Conservation (phyloP, 1,140 invertebrate species). For the Batillaria attramentaria region DNA sequence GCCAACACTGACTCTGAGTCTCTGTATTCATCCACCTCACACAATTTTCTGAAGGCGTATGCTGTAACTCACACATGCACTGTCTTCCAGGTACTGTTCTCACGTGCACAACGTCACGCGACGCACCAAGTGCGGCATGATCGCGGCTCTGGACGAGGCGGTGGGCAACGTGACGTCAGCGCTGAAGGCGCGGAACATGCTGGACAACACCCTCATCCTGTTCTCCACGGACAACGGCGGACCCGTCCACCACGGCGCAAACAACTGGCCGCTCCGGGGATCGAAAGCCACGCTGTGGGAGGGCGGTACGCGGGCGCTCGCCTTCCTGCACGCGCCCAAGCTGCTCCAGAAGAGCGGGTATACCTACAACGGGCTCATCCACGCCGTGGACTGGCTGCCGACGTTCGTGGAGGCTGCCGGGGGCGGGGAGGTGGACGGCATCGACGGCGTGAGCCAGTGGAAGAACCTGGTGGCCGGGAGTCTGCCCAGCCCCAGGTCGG, state of each 20-base stretch:
- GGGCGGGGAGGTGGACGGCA: slow-evolving; percentile 23
- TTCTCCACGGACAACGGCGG: slow-evolving; percentile 71
- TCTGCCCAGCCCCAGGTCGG: slow-evolving; percentile 27
- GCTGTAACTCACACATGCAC: background rate
- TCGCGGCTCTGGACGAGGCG: slow-evolving; percentile 87
- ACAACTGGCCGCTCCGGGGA: slow-evolving; percentile 73
- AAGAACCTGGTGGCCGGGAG: slow-evolving; percentile 1
- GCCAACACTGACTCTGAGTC: too few species aligned
- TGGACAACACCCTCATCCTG: slow-evolving; percentile 65
- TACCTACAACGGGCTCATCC: slow-evolving; percentile 17
- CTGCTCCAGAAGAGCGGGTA: slow-evolving; percentile 42
- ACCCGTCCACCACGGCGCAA: slow-evolving; percentile 76
- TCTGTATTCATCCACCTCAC: too few species aligned
- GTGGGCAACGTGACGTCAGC: slow-evolving; percentile 84
- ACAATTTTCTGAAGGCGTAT: too few species aligned
- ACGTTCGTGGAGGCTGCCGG: slow-evolving; percentile 49
- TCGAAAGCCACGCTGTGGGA: slow-evolving; percentile 73
- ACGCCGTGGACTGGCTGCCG: slow-evolving; percentile 54
- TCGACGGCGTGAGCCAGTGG: slow-evolving; percentile 46
- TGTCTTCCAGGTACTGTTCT: slow-evolving; percentile 6
- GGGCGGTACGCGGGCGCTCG: slow-evolving; percentile 70
- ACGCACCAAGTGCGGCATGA: slow-evolving; percentile 75
- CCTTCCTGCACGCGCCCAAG: slow-evolving; percentile 65
- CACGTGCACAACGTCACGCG: slow-evolving; percentile 12
- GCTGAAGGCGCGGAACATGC: slow-evolving; percentile 74